Percentiles rank a stretch among this genome's conserved stretches.
phyloP scores from a whole-genome alignment of 2,797 vertebrate genomes.

The Threskiornis aethiopicus region DNA sequence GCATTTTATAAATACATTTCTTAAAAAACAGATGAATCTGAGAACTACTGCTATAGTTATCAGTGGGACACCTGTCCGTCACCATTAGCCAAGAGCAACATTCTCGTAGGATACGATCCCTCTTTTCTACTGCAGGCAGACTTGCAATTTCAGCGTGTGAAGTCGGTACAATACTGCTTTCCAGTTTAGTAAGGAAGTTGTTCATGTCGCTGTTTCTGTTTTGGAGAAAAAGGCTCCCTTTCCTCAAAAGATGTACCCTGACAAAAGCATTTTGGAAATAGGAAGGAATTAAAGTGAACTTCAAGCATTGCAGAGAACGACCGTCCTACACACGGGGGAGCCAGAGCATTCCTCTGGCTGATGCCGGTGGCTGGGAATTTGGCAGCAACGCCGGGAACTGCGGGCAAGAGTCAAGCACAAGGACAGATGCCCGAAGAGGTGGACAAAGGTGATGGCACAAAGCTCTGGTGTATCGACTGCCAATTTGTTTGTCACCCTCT shows the following conservation, averaged over 20 bases:
- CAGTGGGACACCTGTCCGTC: not conserved
- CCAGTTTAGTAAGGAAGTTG: rapidly evolving
- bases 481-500: not conserved
- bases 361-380: not conserved
- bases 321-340: constrained; percentile 57
- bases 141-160: not conserved
- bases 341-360: constrained; percentile 43
- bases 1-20: not conserved
- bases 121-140: not conserved
- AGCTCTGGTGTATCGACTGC: not conserved
- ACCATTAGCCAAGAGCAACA: not conserved
- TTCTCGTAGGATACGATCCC: rapidly evolving
- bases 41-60: not conserved
- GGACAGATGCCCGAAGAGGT: not conserved
- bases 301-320: not conserved
- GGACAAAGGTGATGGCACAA: not conserved
- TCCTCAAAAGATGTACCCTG: not conserved
- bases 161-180: not conserved
- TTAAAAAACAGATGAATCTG: not conserved
- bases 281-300: not conserved
- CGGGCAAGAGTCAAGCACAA: not conserved
- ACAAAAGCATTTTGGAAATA: not conserved
- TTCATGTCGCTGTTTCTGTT: not conserved
- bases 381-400: not conserved
- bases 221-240: not conserved